These are phyloP conservation scores for Arremon brunneinucha DNA, from an alignment of 2,797 vertebrate genomes.

Conservation along the genomic window DNA sequence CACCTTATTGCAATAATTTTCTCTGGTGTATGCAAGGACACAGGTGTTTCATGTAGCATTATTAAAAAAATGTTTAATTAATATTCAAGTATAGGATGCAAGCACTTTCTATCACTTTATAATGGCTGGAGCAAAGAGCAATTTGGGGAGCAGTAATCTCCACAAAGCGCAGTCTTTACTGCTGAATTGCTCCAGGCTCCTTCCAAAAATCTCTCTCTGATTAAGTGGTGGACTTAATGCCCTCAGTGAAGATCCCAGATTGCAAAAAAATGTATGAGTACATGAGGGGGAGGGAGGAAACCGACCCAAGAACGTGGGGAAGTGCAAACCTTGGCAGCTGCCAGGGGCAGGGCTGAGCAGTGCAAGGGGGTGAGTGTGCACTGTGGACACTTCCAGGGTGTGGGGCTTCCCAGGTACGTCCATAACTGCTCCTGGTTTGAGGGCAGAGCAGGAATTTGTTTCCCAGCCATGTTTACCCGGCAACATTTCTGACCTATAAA, in stretches of 20 bases:
- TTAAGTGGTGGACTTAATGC: not conserved
- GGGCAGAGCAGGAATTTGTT: not conserved
- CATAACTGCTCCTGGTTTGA: not conserved
- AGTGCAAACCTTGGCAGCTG: not conserved
- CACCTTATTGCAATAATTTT: conserved; percentile 26
- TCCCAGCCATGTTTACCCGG: not conserved
- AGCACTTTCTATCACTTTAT: not conserved
- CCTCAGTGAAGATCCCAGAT: not conserved
- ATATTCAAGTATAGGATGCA: not conserved
- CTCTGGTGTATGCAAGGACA: not conserved
- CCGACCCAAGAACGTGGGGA: accelerated
- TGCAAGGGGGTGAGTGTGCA: not conserved
- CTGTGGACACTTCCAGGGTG: not conserved
- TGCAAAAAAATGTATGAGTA: not conserved
- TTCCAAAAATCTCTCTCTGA: not conserved
- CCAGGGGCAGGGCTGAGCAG: not conserved
- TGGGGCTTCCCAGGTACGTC: not conserved
- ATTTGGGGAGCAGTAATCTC: not conserved
- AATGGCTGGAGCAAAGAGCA: not conserved
- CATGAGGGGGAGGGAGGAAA: not conserved
- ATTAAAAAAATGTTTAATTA: conserved; percentile 41
- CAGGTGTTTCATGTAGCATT: conserved; percentile 61
- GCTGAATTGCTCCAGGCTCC: not conserved
- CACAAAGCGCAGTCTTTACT: not conserved
- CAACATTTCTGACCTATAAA: conserved; percentile 23